Base-by-base conservation (phyloP, 2,797 vertebrate species). In the Thamnophis elegans region DNA sequence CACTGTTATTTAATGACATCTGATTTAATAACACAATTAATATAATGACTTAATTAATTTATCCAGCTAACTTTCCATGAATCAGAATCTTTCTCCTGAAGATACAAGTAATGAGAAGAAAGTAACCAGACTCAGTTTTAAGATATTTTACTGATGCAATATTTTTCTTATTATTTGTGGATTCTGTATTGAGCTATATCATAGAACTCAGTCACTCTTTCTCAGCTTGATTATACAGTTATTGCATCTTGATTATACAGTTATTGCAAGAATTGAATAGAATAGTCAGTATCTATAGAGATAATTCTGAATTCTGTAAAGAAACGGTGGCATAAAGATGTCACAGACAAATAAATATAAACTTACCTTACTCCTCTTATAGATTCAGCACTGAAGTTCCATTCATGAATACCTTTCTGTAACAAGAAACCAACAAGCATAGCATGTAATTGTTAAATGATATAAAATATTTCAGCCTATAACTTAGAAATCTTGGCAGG, bases 351-450 rank as follows among this genome's bases (percentile, higher is more conserved):
- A 73, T 20, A 82, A 60, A 54, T 28, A 89, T 28, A 88, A 85
- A 94, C 97, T 96, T 97, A 97, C 98, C 98, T 98, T 93, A 98
- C 98, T 91, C 99, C 99, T 92, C 99, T 98, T 88, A 99, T 98
- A 4, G 98, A 98, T 6, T 98, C 96, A 82, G 99, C 98, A 91
- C 97, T 98, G 95, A 99, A 99, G 97, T 99, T 99, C 99, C 99
- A 99, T 96, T 99, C 99, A 0, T 99, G 98, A 94, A 99, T 98
- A 91, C 99, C 99, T 93, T 99, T 99, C 98, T 98, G 96, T 96
- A 99, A 97, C 16, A 95, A 54, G 47, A 87, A 92, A 87, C 91
- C 0, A 92, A 78, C 9, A 26, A 89, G 89, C 56, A 36, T 16
- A 13, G 14, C 12, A 26, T 16, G 18, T 53, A 53, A 53, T 62